Conservation (phyloP, 2,888 invertebrate genomes). For the Strigamia crassipes region DNA sequence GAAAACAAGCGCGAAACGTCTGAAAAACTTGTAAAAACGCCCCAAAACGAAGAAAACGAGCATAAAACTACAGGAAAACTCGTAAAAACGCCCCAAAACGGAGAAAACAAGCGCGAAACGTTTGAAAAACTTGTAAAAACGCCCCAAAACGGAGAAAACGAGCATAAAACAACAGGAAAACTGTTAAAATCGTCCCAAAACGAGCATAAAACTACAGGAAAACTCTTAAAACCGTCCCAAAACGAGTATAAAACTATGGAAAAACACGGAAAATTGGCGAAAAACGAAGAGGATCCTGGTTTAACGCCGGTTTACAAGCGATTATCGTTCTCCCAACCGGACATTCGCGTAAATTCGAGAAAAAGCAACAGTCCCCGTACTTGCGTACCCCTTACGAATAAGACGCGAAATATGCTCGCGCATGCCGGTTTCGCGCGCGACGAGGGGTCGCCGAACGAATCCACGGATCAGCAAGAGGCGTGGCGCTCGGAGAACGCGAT, state of each 20-base stretch:
- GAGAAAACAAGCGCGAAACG: too few species aligned
- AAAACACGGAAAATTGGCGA: background rate
- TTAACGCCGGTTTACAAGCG: background rate
- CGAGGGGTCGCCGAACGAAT: background rate
- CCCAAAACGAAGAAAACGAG: too few species aligned
- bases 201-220: too few species aligned
- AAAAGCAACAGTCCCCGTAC: background rate
- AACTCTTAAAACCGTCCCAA: too few species aligned
- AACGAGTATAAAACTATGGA: background rate
- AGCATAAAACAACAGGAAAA: too few species aligned
- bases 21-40: too few species aligned
- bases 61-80: too few species aligned
- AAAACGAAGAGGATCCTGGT: background rate
- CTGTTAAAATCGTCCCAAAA: too few species aligned
- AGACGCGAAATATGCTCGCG: background rate
- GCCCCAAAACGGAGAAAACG: too few species aligned
- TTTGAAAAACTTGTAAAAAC: too few species aligned
- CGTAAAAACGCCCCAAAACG: too few species aligned
- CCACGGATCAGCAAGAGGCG: background rate
- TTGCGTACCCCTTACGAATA: background rate
- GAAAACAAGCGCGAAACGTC: too few species aligned
- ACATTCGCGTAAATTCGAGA: background rate
- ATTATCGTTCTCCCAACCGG: background rate
- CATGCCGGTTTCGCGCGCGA: background rate
- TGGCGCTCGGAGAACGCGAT: background rate